A percentile compares a stretch with the other conserved stretches of the same genome.
Evolutionary conservation across 1,140 invertebrate genomes (phyloP).

Genomic region (Bombus sibiricus): DNA sequence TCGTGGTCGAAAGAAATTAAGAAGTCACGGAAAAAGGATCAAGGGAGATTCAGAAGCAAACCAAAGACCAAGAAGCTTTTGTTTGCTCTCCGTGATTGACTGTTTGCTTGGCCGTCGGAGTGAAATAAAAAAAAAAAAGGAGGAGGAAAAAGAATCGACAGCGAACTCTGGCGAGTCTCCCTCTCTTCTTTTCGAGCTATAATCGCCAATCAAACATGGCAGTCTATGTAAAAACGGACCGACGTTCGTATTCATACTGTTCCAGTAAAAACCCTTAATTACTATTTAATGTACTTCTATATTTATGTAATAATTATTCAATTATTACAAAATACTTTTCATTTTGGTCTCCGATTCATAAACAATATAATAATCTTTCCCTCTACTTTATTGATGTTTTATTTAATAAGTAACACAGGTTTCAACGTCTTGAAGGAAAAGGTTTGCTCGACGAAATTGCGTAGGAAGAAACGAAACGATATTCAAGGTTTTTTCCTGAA

Average conservation of each 20-base stretch:
- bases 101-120: constrained; percentile 39
- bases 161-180: not conserved
- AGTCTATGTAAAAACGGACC: constrained; percentile 36
- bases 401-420: not conserved
- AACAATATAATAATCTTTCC: not conserved
- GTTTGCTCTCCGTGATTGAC: constrained; percentile 66
- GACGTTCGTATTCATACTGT: not conserved
- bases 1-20: constrained; percentile 46
- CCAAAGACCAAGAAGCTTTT: constrained; percentile 28
- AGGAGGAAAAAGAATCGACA: constrained; percentile 21
- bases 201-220: constrained; percentile 75
- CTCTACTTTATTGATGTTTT: not conserved
- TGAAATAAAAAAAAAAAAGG: not conserved
- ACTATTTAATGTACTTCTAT: not conserved
- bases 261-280: constrained; percentile 41
- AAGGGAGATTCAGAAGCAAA: constrained; percentile 37
- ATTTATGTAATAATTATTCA: no score
- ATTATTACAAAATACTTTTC: no score
- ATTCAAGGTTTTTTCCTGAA: constrained; percentile 6
- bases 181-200: constrained; percentile 57
- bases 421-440: not conserved
- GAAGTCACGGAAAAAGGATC: constrained; percentile 61
- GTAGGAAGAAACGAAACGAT: not conserved
- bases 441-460: constrained; percentile 1
- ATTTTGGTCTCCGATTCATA: no score